These are phyloP conservation scores for Sandelia bainsii DNA, from an alignment of 2,797 vertebrate genomes.

Conservation along the genomic window DNA sequence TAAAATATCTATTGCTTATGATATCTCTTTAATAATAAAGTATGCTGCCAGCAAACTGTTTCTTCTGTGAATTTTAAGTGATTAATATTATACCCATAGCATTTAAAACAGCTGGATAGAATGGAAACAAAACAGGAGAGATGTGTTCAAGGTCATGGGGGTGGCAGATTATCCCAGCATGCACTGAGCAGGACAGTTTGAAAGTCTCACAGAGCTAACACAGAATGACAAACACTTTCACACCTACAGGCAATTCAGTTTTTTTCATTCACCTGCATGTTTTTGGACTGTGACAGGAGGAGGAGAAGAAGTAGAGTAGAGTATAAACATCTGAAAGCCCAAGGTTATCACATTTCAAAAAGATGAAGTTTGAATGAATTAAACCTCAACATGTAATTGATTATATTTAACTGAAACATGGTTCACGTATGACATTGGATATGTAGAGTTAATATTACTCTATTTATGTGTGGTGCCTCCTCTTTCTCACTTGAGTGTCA, in stretches of 20 bases:
- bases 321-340: slow-evolving; percentile 12
- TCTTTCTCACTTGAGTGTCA: not conserved
- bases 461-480: not conserved
- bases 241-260: slow-evolving; percentile 46
- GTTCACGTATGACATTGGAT: not conserved
- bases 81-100: not conserved
- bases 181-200: slow-evolving; percentile 52
- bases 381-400: not conserved
- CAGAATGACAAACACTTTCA: slow-evolving; percentile 60
- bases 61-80: slow-evolving; percentile 24
- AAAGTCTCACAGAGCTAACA: slow-evolving; percentile 36
- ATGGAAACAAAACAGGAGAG: slow-evolving; percentile 45
- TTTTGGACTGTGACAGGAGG: slow-evolving; percentile 21
- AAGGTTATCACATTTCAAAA: not conserved
- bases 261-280: slow-evolving; percentile 43
- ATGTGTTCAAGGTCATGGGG: slow-evolving; percentile 58
- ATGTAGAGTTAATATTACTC: not conserved
- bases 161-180: slow-evolving; percentile 26
- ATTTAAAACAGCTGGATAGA: slow-evolving; percentile 49
- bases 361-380: not conserved
- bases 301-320: slow-evolving; percentile 17
- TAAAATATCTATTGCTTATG: not conserved
- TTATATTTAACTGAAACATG: not conserved
- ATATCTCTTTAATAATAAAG: slow-evolving; percentile 23
- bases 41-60: not conserved